Evolutionary conservation across 1,140 invertebrate genomes (phyloP), one percentile per base, ranked within the genome.

Genomic region (Drosophila lacertosa): DNA sequence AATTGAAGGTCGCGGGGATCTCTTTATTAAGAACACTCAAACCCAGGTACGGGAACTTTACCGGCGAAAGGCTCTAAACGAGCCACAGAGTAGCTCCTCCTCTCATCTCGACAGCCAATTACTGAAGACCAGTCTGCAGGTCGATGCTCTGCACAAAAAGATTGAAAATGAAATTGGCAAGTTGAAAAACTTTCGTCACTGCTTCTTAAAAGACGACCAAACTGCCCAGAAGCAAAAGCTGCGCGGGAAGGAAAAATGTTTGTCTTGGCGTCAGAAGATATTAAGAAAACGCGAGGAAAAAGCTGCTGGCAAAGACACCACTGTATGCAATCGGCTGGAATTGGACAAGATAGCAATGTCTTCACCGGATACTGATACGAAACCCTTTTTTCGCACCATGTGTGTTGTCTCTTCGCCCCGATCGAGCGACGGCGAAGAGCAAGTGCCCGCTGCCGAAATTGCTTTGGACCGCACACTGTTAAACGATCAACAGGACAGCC

Each of bases 161-260:
- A 86, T 84, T 22, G 54, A 64, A 15, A 10, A 44, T 39, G 81
- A 84, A 22, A 74, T 84, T 1, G 53, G 18, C 0, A 68, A 42
- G 15, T 13, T 84, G 3, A 77, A 70, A 11, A 39, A 47, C 1
- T 77, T 77, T 9, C 58, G 62, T 0, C 11, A 64, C 1, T 26
- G 33, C 10, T 53, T 74, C 2, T 4, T 66, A 0, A 18, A 57
- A 6, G 4, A 11, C 1, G 18, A 54, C 18, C 22, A 48, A 0
- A n/a, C 0, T 0, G 35, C n/a, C 2, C 1, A 26, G 0, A 1
- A 45, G 11, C 22, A 3, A n/a, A 13, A 32, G n/a, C 0, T 15
- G 4, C 35, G 13, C 0, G 20, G 11, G 4, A 7, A 0, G 3
- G 13, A 33, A 0, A 45, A 13, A 5, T 6, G 35, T 5, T 24